Evolutionary conservation across 30 jellyfish, hydroid and myxozoan genomes (phyloP).

Genomic region (Rhopilema esculentum): DNA sequence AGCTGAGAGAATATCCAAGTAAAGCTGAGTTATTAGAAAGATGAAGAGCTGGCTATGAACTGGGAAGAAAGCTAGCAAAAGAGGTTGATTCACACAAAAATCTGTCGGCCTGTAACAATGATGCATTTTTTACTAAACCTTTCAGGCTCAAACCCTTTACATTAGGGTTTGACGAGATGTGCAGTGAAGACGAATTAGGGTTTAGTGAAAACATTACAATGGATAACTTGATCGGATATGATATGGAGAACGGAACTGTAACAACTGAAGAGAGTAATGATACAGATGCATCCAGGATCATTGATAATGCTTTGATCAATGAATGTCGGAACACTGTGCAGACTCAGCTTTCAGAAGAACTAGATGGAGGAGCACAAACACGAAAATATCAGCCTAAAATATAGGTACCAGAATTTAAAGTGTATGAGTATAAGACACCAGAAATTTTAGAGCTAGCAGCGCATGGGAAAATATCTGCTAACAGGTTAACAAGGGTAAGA

Average conservation of each 20-base stretch:
- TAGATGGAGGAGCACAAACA: neutral
- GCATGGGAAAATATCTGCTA: no score
- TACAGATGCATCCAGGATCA: neutral
- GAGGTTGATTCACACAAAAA: conserved; percentile 40
- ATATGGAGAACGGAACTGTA: neutral
- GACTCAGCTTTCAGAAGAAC: conserved; percentile 5
- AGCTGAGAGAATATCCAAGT: no score
- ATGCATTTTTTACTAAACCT: conserved; percentile 23
- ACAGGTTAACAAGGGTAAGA: conserved; percentile 23
- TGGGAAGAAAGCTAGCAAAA: conserved; percentile 46
- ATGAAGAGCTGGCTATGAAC: conserved; percentile 16
- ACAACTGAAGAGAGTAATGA: conserved; percentile 10
- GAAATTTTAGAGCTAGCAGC: no score
- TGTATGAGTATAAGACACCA: no score
- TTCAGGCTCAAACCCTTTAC: conserved; percentile 6
- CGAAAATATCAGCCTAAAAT: neutral
- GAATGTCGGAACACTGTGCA: conserved; percentile 12
- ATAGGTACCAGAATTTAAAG: neutral
- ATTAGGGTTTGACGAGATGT: neutral
- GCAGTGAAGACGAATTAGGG: no score
- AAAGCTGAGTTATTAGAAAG: conserved; percentile 4
- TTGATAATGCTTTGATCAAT: conserved; percentile 1
- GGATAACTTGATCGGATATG: no score
- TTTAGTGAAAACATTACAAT: no score
- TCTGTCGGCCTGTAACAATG: conserved; percentile 34